Evolutionary conservation across 2,888 invertebrate species (phyloP), one percentile per base, ranked within the genome.

Genomic region (Macrophya annulata): DNA sequence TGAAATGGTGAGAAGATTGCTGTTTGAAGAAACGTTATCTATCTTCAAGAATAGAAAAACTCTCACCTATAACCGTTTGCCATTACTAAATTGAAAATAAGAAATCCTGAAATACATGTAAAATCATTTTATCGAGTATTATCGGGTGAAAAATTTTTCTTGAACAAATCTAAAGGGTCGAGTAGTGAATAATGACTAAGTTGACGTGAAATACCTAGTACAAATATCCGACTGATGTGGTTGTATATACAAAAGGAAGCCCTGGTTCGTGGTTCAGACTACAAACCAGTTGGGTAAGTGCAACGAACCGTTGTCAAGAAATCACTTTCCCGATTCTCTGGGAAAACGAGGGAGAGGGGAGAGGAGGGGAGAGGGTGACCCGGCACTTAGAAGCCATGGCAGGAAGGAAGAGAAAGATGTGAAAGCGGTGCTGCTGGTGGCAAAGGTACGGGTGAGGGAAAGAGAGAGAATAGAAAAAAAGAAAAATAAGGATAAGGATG

Each of bases 281-380:
- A 45, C 45, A 74, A 43, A 74, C 74, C 48, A 74, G 25, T 48
- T 1, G 77, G 48, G 31, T 55, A 51, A 77, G 51, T 31, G 37
- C 17, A 55, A n/a, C 37, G 51, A 77, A 21, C 77, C 51, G 48
- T 51, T 37, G 51, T 77, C 51, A 31, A 55, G 40, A 81, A 81
- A 62, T 81, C 81, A 81, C 43, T 62, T 81, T 81, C n/a, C 77
- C 51, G 77, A 55, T 55, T 77, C 8, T 77, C 55, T 48, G 17
- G 6, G 51, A 77, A 31, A n/a, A 6, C 51, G 1, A 43, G 31
- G 55, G 72, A n/a, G n/a, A n/a, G n/a, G n/a, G n/a, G n/a, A n/a
- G n/a, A n/a, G n/a, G n/a, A n/a, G n/a, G n/a, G n/a, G n/a, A n/a
- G n/a, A n/a, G 72, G 72, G 45, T 45, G 45, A 74, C 43, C 45